These are phyloP conservation scores for Trachelus troglodyta DNA, from an alignment of 2,888 invertebrate species.

Conservation along the genomic window DNA sequence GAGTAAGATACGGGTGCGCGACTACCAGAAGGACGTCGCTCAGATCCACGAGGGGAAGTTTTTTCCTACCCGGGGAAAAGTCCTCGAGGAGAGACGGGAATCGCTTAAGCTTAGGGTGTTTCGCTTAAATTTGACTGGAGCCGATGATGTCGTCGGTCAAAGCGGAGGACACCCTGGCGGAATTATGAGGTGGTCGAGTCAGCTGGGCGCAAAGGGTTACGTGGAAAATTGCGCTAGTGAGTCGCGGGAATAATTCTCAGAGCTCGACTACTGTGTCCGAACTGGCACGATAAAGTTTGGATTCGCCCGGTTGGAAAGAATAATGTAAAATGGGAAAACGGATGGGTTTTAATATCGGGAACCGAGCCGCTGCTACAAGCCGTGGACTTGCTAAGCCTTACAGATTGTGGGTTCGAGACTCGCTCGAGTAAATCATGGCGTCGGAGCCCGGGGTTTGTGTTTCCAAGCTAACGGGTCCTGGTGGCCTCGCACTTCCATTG, in stretches of 20 bases:
- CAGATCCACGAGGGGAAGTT: not conserved
- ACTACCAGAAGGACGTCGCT: not conserved
- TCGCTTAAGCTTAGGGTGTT: no score
- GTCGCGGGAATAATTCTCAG: no score
- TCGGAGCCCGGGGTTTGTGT: constrained; percentile 46
- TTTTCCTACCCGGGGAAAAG: no score
- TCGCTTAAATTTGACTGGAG: no score
- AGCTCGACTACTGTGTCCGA: no score
- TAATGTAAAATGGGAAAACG: constrained; percentile 39
- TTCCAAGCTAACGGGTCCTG: constrained; percentile 34
- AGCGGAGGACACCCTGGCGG: no score
- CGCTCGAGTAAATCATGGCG: constrained; percentile 60
- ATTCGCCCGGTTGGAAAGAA: constrained; percentile 21
- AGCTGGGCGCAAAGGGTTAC: no score
- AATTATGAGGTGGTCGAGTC: no score
- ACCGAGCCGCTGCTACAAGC: constrained; percentile 24
- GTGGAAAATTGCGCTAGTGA: no score
- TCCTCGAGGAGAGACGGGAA: no score
- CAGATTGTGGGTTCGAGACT: constrained; percentile 60
- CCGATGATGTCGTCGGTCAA: no score
- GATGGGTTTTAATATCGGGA: constrained; percentile 59
- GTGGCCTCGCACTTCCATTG: not conserved
- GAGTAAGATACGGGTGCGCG: no score
- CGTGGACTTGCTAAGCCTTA: constrained; percentile 59
- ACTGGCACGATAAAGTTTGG: constrained; percentile 14